Evolutionary conservation across 1,140 invertebrate genomes (phyloP).

Genomic region (Lerema accius): DNA sequence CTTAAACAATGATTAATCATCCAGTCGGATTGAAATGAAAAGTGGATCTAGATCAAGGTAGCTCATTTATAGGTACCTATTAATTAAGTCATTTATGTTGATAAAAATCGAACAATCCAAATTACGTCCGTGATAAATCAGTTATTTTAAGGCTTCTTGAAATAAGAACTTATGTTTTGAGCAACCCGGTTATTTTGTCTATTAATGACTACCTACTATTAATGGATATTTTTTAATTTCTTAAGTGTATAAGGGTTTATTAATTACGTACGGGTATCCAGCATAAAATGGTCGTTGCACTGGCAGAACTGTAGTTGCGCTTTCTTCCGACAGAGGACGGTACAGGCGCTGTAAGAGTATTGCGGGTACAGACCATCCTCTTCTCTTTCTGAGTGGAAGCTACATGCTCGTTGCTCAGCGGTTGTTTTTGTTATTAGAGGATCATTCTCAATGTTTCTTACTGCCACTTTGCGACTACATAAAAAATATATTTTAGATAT

Average conservation of each 20-base stretch:
- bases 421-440: constrained; percentile 81
- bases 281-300: constrained; percentile 87
- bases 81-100: too few relatives aligned
- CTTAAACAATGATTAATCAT: not conserved
- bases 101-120: too few relatives aligned
- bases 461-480: constrained; percentile 81
- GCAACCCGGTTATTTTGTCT: too few relatives aligned
- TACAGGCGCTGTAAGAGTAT: constrained; percentile 88
- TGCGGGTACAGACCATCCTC: constrained; percentile 83
- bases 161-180: too few relatives aligned
- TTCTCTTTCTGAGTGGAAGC: constrained; percentile 86
- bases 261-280: constrained; percentile 80
- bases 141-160: too few relatives aligned
- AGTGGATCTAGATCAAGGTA: too few relatives aligned
- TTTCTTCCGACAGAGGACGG: constrained; percentile 85
- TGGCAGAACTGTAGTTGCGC: constrained; percentile 84
- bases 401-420: constrained; percentile 83
- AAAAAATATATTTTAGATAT: too few relatives aligned
- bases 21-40: not conserved
- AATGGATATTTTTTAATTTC: too few relatives aligned
- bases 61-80: too few relatives aligned
- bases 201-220: too few relatives aligned
- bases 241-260: too few relatives aligned
- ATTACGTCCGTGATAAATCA: too few relatives aligned
- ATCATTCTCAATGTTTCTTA: constrained; percentile 85